These are phyloP conservation scores for Cantharis nigra DNA, from an alignment of 2,888 invertebrate species.

Conservation along the genomic window DNA sequence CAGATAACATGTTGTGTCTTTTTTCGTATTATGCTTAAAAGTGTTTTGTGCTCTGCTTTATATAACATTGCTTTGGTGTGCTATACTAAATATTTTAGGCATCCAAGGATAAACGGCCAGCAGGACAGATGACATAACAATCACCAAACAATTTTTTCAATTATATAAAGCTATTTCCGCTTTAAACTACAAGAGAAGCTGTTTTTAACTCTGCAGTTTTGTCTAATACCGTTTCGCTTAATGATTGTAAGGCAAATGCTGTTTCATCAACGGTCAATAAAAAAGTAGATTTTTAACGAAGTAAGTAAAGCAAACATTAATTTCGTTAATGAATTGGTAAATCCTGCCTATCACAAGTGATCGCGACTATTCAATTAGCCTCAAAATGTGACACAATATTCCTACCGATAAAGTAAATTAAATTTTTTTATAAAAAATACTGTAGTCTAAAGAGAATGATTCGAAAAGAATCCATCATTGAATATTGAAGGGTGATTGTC, in stretches of 20 bases:
- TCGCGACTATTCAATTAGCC: background rate
- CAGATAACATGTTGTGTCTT: background rate
- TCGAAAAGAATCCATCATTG: background rate
- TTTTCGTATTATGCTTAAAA: background rate
- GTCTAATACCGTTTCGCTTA: too few species aligned
- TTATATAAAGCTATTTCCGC: background rate
- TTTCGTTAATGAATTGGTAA: too few species aligned
- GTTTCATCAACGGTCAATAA: too few species aligned
- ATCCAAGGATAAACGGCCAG: background rate
- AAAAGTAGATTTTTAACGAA: too few species aligned
- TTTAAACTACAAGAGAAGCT: background rate
- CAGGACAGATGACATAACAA: background rate
- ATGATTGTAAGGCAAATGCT: too few species aligned
- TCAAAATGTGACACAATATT: background rate
- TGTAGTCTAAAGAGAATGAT: background rate
- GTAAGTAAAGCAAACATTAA: too few species aligned
- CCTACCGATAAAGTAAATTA: background rate
- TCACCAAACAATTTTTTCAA: background rate
- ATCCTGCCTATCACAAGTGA: background rate
- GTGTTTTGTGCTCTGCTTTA: background rate
- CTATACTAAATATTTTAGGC: background rate
- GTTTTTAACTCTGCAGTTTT: background rate
- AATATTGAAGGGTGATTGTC: background rate
- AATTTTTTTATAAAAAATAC: background rate
- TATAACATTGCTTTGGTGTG: background rate